phyloP scores from a whole-genome alignment of 1,140 invertebrate species.

The Brachionus paranguensis region DNA sequence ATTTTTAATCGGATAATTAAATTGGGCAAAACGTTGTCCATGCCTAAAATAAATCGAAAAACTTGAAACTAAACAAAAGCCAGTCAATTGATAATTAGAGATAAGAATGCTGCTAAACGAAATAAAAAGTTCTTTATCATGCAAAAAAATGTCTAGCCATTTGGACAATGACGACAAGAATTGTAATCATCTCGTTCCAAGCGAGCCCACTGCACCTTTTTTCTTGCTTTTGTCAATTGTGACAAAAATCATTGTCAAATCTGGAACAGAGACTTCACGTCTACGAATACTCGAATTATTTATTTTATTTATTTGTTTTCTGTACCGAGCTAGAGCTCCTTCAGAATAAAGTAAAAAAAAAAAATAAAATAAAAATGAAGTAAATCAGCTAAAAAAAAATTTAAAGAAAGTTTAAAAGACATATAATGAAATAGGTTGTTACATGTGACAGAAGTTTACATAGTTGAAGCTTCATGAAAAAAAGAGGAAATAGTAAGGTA shows the following conservation, averaged over 20 bases:
- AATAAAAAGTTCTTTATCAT: background rate
- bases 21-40: background rate
- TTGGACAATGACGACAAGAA: background rate
- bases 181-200: background rate
- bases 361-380: too few species aligned
- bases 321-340: too few species aligned
- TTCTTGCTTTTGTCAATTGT: background rate
- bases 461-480: too few species aligned
- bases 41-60: background rate
- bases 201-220: background rate
- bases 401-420: too few species aligned
- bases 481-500: too few species aligned
- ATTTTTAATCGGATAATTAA: conserved; percentile 2
- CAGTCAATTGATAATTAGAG: background rate
- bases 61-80: background rate
- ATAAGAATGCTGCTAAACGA: background rate
- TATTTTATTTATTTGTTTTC: too few species aligned
- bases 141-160: background rate
- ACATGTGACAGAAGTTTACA: too few species aligned
- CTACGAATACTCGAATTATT: too few species aligned
- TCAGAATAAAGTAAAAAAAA: too few species aligned
- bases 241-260: background rate
- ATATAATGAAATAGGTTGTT: too few species aligned
- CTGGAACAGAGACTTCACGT: too few species aligned
- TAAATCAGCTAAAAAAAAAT: too few species aligned